phyloP scores from a whole-genome alignment of 2,888 invertebrate species.

The Tillus elongatus region DNA sequence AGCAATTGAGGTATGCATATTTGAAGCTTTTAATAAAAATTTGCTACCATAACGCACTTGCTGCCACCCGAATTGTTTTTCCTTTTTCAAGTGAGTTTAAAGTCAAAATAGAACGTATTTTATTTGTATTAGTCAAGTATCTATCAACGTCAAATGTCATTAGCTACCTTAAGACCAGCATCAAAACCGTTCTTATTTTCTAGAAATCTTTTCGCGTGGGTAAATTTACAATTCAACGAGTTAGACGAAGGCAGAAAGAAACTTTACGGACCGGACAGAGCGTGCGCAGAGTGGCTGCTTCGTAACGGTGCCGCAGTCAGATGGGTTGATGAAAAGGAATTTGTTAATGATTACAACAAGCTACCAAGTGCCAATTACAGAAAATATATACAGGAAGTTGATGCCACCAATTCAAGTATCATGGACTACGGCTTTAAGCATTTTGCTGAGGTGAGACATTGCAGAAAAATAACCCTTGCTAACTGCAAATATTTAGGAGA shows the following conservation, averaged over 20 bases:
- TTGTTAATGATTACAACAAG: constrained; percentile 61
- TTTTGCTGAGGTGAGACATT: constrained; percentile 62
- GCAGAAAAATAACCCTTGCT: constrained; percentile 64
- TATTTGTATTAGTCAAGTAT: too few relatives aligned
- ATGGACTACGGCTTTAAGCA: constrained; percentile 79
- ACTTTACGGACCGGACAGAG: constrained; percentile 74
- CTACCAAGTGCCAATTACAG: constrained; percentile 52
- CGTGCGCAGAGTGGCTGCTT: constrained; percentile 93
- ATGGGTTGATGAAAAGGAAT: constrained; percentile 50
- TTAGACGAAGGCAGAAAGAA: constrained; percentile 60
- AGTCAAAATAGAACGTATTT: too few relatives aligned
- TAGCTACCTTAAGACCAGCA: too few relatives aligned
- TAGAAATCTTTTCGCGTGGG: constrained; percentile 33
- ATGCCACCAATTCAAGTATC: constrained; percentile 72
- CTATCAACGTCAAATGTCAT: too few relatives aligned
- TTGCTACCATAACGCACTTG: too few relatives aligned
- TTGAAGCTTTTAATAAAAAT: too few relatives aligned
- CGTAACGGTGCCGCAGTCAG: constrained; percentile 79
- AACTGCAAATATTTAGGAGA: constrained; percentile 67
- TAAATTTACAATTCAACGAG: constrained; percentile 56
- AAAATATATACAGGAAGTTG: constrained; percentile 51
- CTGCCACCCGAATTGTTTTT: too few relatives aligned
- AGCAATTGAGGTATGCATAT: too few relatives aligned
- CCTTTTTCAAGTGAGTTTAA: too few relatives aligned
- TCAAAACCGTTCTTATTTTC: too few relatives aligned